Base-by-base conservation (phyloP, 2,888 invertebrate species). In the Latheticus oryzae region DNA sequence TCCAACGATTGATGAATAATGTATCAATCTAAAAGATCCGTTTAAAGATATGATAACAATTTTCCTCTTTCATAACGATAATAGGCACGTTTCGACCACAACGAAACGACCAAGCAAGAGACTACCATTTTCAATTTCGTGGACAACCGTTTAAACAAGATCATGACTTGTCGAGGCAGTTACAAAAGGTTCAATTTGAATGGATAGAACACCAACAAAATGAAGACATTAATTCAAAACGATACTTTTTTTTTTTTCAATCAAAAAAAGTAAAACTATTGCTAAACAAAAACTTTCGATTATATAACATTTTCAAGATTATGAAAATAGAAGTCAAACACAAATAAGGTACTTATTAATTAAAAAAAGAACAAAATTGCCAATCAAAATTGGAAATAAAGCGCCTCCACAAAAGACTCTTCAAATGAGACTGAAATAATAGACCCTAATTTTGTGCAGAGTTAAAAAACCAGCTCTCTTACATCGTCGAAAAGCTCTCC, bases 81-180 rank as follows among this genome's bases (percentile, higher is more conserved):
- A 35, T 23, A 45, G 21, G 38, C 54, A 45, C 54, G 54, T 45
- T 54, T 45, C 7, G 21, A 32, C 16, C 30, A 23, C 26, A 24
- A 45, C 30, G 42, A 26, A 28, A 43, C 30, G 33, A 45, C 21
- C 53, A 30, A 26, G 21, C 43, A 11, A n/a, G n/a, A 32, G 2
- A 15, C 48, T 37, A 48, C 48, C 15, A 42, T 42, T 40, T n/a
- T 42, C 43, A 32, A 24, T 53, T 54, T 52, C 57, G 52, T 58
- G 45, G 58, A 58, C 58, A 47, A 52, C 35, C 19, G 28, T 52
- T 51, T 51, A 45, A 45, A 37, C 52, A 47, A 58, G 52, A 47
- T 58, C 58, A 58, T 52, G 58, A 52, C 52, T 52, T 50, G 50
- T 56, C 50, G 24, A 19, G 37, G n/a, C n/a, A n/a, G n/a, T n/a